phyloP scores from a whole-genome alignment of 2,888 invertebrate species.

The Ectemnius lituratus region DNA sequence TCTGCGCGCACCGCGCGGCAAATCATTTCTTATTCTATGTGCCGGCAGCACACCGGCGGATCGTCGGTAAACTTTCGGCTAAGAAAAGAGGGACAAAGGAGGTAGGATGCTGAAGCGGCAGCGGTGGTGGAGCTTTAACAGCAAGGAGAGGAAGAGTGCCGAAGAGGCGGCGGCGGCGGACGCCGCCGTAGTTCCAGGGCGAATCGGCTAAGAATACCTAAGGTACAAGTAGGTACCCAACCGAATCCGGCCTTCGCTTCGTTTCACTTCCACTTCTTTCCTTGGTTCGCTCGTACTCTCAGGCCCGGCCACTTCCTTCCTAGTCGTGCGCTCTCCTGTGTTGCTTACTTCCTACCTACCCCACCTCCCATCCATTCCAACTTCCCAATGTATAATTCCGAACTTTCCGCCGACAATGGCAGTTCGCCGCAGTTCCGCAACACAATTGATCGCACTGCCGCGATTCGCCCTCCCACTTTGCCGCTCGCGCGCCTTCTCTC shows the following conservation, averaged over 20 bases:
- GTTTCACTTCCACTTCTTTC: conserved; percentile 30
- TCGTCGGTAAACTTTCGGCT: conserved; percentile 57
- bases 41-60: conserved; percentile 27
- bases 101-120: conserved; percentile 10
- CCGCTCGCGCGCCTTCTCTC: conserved; percentile 15
- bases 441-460: conserved; percentile 71
- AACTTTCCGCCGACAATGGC: conserved; percentile 72
- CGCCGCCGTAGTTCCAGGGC: conserved; percentile 33
- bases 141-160: conserved; percentile 5
- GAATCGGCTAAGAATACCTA: conserved; percentile 51
- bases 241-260: conserved; percentile 45
- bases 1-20: conserved; percentile 33
- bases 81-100: conserved; percentile 49
- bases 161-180: conserved; percentile 6
- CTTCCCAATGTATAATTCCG: conserved; percentile 74
- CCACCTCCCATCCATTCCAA: conserved; percentile 57
- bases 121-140: background rate
- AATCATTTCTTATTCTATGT: conserved; percentile 58
- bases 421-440: conserved; percentile 70
- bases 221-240: conserved; percentile 41
- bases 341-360: conserved; percentile 38
- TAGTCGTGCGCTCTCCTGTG: conserved; percentile 14
- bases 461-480: conserved; percentile 47
- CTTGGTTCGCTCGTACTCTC: conserved; percentile 40
- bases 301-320: conserved; percentile 45